Evolutionary conservation across 2,888 invertebrate genomes (phyloP).

Genomic region (Tanytarsus gracilentus): DNA sequence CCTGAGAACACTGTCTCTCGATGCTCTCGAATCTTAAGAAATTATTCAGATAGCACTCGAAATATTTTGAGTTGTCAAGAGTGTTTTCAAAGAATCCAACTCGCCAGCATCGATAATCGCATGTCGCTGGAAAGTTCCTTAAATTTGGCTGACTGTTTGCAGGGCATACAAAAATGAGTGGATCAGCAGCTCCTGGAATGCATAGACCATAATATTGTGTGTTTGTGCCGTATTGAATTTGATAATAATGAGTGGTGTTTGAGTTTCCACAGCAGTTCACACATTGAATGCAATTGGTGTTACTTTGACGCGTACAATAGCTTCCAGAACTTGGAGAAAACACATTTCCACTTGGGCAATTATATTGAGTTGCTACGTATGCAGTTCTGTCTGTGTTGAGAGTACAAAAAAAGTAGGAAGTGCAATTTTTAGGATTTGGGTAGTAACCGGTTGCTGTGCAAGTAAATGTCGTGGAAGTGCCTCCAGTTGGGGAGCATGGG

Average conservation of each 20-base stretch:
- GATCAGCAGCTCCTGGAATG: not conserved
- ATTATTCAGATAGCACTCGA: not conserved
- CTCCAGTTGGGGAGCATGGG: not conserved
- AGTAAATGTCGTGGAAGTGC: not conserved
- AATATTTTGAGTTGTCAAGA: not conserved
- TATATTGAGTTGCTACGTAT: not conserved
- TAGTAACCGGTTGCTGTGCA: not conserved
- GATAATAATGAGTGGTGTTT: not conserved
- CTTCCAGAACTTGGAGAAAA: not conserved
- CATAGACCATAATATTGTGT: conserved; percentile 12
- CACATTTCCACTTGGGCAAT: not conserved
- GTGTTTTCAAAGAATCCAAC: conserved; percentile 1
- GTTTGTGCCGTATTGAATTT: not conserved
- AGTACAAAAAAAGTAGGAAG: not conserved
- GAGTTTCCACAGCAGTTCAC: not conserved
- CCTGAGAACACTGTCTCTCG: not conserved
- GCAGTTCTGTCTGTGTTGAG: not conserved
- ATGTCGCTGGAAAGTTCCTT: not conserved
- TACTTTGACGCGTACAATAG: not conserved
- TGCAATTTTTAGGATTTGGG: not conserved
- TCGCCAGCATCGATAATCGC: not conserved
- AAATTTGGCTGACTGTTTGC: not conserved
- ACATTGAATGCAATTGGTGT: not conserved
- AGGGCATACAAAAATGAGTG: not conserved
- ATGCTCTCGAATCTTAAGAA: not conserved